A percentile compares a stretch with the other conserved stretches of the same genome.
Evolutionary conservation across 2,113 vertebrate genomes (phyloP).

Genomic region (Dermatemys mawii): DNA sequence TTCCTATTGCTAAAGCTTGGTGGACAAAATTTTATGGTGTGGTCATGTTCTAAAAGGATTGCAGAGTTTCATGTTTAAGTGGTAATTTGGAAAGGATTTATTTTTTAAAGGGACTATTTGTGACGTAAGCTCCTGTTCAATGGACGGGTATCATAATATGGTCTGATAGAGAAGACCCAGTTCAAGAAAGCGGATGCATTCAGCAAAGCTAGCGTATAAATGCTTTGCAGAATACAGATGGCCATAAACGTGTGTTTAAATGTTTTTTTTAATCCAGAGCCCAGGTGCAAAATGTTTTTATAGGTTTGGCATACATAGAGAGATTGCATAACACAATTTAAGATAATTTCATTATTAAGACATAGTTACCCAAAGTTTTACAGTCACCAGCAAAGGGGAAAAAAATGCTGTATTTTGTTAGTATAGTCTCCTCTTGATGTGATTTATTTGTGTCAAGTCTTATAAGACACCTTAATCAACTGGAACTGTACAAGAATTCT

Average conservation of each 20-base stretch:
- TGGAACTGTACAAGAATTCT: neutral
- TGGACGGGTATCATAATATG: neutral
- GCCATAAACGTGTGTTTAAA: accelerated
- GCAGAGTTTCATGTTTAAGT: neutral
- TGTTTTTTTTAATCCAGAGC: neutral
- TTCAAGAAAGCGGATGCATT: neutral
- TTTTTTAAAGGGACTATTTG: neutral
- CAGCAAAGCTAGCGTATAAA: neutral
- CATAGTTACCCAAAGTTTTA: neutral
- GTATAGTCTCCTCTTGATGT: neutral
- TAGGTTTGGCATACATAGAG: neutral
- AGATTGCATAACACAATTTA: accelerated
- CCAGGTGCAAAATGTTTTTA: neutral
- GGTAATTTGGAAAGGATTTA: neutral
- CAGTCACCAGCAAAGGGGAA: neutral
- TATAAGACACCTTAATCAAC: neutral
- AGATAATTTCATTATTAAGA: neutral
- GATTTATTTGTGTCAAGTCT: neutral
- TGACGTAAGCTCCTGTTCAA: neutral
- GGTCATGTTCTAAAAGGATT: neutral
- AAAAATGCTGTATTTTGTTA: neutral
- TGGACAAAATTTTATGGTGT: neutral
- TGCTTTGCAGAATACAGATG: accelerated
- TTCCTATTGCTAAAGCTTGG: neutral
- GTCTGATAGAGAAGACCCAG: neutral